A percentile compares a stretch with the other conserved stretches of the same genome.
These are phyloP conservation scores for Podocnemis expansa DNA, from an alignment of 2,113 vertebrate species.

Conservation along the genomic window DNA sequence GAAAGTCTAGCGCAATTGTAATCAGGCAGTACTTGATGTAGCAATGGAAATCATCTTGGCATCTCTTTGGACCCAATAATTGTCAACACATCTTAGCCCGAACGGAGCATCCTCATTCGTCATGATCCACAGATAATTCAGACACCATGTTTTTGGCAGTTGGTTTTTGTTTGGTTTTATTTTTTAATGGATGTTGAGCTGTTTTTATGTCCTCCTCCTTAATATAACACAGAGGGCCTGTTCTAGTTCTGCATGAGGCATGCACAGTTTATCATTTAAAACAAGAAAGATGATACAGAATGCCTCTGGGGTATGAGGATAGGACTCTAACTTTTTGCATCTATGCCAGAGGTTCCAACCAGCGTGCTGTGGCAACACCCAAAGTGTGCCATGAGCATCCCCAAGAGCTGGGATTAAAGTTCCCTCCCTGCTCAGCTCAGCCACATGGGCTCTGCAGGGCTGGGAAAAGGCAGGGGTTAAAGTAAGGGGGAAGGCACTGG, in stretches of 20 bases:
- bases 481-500: too few species aligned
- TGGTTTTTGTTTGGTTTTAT: background rate
- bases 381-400: too few species aligned
- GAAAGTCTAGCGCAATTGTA: fast-evolving
- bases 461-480: too few species aligned
- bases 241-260: fast-evolving
- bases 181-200: background rate
- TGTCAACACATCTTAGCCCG: background rate
- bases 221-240: fast-evolving
- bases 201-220: background rate
- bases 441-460: too few species aligned
- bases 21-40: background rate
- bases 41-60: fast-evolving
- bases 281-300: background rate
- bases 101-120: fast-evolving
- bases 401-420: too few species aligned
- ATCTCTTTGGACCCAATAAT: background rate
- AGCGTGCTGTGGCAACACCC: too few species aligned
- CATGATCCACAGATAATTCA: fast-evolving
- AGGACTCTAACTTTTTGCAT: background rate
- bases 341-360: too few species aligned
- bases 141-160: fast-evolving
- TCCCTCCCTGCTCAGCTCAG: too few species aligned
- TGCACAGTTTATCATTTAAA: fast-evolving
- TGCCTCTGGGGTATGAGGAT: background rate